A percentile compares a stretch with the other conserved stretches of the same genome.
Conservation (phyloP, 2,888 invertebrate genomes). For the Catocala sponsa region DNA sequence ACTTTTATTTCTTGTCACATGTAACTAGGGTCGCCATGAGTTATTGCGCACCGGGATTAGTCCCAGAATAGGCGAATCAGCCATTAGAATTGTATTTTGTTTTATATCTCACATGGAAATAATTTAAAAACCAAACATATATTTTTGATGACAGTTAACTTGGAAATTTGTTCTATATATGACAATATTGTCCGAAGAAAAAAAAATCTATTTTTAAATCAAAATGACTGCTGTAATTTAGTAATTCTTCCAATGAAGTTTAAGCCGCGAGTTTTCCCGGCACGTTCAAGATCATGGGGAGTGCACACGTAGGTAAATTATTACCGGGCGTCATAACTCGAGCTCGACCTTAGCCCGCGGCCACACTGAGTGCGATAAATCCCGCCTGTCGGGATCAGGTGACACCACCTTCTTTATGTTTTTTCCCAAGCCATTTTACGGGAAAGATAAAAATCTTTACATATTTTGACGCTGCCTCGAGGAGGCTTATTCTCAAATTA, state of each 20-base stretch:
- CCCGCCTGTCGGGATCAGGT: slow-evolving; percentile 86
- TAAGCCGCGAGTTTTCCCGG: slow-evolving; percentile 6
- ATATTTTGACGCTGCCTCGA: slow-evolving; percentile 88
- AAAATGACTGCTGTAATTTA: slow-evolving; percentile 4
- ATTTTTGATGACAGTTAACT: neutral
- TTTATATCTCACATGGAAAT: neutral
- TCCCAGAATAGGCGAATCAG: slow-evolving; percentile 6
- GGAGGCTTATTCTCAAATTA: slow-evolving; percentile 85
- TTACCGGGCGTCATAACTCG: slow-evolving; percentile 82
- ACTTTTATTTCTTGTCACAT: slow-evolving; percentile 77
- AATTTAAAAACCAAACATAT: neutral
- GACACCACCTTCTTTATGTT: slow-evolving; percentile 89
- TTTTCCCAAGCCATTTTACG: slow-evolving; percentile 89
- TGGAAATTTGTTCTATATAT: too few relatives aligned
- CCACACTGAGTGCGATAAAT: slow-evolving; percentile 84
- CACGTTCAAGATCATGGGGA: slow-evolving; percentile 40
- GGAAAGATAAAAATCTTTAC: slow-evolving; percentile 88
- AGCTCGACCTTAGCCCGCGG: slow-evolving; percentile 83
- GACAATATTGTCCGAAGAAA: neutral
- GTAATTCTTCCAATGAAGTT: slow-evolving; percentile 1
- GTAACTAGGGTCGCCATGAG: slow-evolving; percentile 42
- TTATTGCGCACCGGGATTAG: slow-evolving; percentile 13
- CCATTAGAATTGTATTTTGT: neutral
- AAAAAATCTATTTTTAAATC: neutral
- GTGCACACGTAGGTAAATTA: slow-evolving; percentile 77